Base-by-base conservation (phyloP, 2,797 vertebrate genomes). In the Pelobates cultripes region DNA sequence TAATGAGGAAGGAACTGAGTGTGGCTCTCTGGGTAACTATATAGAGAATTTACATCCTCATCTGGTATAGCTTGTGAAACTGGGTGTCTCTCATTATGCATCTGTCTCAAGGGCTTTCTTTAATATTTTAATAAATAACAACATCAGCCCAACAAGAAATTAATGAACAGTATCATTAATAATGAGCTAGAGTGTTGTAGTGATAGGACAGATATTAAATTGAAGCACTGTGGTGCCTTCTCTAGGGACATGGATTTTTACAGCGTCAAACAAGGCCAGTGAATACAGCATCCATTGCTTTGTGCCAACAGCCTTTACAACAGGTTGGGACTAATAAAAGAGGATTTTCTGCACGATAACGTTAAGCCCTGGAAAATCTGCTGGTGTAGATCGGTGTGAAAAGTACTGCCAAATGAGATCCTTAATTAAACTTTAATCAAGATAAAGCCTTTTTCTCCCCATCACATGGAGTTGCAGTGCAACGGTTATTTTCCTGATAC, bases 91-190 rank as follows among this genome's bases (percentile, higher is more conserved):
- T 98, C 97, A 97, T 98, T 97, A 97, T 92, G 89, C 89, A 95
- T 94, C 94, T 92, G 94, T 97, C 97, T 96, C 96, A 77, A 95
- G 61, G 97, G 96, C 95, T 96, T 97, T 96, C 96, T 96, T 97
- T 98, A 99, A 99, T 99, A 99, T 99, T 99, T 99, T 98, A 98
- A 99, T 99, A 99, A 99, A 99, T 99, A 99, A 99, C 93, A 94
- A 95, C 97, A 99, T 97, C 96, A 94, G 96, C 96, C 97, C 97
- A 97, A 98, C 96, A 98, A 98, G 96, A 98, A 98, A 99, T 99
- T 97, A 99, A 99, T 99, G 97, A 99, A 99, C 98, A 99, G 97
- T 99, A 99, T 99, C 97, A 98, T 99, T 99, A 99, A 99, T 99
- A 99, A 98, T 98, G 97, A 98, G 97, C 95, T 94, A 44, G 91